Base-by-base conservation (phyloP, 2,888 invertebrate species). In the Pasiphila rectangulata region DNA sequence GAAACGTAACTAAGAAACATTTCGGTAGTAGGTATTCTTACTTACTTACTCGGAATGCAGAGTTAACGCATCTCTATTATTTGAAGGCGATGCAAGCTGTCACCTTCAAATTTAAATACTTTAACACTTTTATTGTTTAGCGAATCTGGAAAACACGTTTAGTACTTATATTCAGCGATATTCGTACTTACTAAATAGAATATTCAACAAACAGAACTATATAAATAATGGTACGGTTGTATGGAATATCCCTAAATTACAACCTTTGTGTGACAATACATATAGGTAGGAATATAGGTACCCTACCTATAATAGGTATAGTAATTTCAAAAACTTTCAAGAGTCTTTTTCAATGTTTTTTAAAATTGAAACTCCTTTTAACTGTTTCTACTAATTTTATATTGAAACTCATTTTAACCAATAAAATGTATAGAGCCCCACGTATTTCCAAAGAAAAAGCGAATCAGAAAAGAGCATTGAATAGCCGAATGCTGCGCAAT, bases 401-500 rank as follows among this genome's bases (percentile, higher is more conserved):
- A n/a, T n/a, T n/a, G n/a, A n/a, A n/a, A n/a, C n/a, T n/a, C n/a
- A n/a, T n/a, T n/a, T n/a, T n/a, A n/a, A n/a, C n/a, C n/a, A n/a
- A n/a, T n/a, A n/a, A n/a, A n/a, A n/a, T n/a, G n/a, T n/a, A n/a
- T n/a, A n/a, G n/a, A n/a, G n/a, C n/a, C n/a, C n/a, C n/a, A n/a
- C n/a, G n/a, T n/a, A 25, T 29, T 17, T 13, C 23, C 29, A 15
- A 13, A 46, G 16, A 34, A 40, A 55, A 40, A 54, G 46, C 39
- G 27, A 54, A 60, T 23, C 51, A 52, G 19, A 23, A 32, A 40
- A 27, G n/a, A n/a, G 38, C 36, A 23, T 59, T 49, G 63, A 66
- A 67, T 67, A 66, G 63, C 57, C 69, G 61, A 69, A 57, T 61
- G 57, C 69, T 67, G 77, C 79, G 79, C 79, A 75, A 68, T 64